Evolutionary conservation across 1,140 invertebrate species (phyloP).

Genomic region (Dendrolimus punctatus): DNA sequence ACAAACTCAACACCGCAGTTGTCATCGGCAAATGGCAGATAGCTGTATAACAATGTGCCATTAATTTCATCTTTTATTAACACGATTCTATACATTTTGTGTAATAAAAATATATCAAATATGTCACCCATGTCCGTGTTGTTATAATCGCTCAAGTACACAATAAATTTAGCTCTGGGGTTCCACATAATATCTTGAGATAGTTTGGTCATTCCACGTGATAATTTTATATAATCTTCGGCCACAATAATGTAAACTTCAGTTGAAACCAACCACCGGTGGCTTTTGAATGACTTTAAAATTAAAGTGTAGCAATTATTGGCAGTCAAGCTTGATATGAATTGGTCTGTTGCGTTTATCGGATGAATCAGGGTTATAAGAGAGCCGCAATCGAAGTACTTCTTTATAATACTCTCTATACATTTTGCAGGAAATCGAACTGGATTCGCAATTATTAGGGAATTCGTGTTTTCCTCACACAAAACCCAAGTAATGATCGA

Average conservation of each 20-base stretch:
- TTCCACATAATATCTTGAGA: conserved; percentile 28
- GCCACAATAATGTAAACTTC: conserved; percentile 22
- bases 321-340: conserved; percentile 8
- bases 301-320: conserved; percentile 17
- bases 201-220: conserved; percentile 11
- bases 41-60: conserved; percentile 21
- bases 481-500: no score
- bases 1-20: conserved; percentile 21
- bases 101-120: conserved; percentile 16
- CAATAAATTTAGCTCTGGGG: conserved; percentile 24
- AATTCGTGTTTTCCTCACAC: no score
- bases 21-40: conserved; percentile 20
- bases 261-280: conserved; percentile 15
- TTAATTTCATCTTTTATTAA: conserved; percentile 12
- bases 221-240: conserved; percentile 15
- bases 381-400: no score
- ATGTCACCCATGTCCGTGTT: conserved; percentile 10
- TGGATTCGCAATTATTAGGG: no score
- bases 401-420: no score
- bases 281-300: conserved; percentile 14
- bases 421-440: no score
- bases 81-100: conserved; percentile 23
- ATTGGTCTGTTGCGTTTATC: background rate
- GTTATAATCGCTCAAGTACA: conserved; percentile 10
- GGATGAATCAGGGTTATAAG: no score